These are phyloP conservation scores for Enteromius fasciolatus DNA, from an alignment of 2,797 vertebrate genomes.

Conservation along the genomic window DNA sequence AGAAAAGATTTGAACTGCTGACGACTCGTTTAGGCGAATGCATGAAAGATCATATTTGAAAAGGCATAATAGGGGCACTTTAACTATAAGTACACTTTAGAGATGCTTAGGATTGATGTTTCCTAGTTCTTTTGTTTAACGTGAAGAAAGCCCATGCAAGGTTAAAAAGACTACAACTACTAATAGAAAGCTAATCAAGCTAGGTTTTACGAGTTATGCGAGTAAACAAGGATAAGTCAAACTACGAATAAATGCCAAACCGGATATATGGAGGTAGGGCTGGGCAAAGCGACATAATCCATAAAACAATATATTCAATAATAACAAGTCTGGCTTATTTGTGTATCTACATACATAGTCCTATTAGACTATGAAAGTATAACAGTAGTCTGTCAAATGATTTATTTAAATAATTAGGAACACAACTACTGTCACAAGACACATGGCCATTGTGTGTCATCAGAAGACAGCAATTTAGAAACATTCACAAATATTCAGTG, in stretches of 20 bases:
- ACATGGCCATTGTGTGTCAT: constrained; percentile 10
- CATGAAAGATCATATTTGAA: too few relatives aligned
- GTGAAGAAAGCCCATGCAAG: not conserved
- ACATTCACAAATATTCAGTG: not conserved
- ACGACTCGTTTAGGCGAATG: too few relatives aligned
- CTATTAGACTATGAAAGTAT: not conserved
- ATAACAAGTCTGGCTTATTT: not conserved
- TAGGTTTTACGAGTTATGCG: not conserved
- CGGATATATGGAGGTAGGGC: not conserved
- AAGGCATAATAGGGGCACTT: too few relatives aligned
- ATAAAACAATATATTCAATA: not conserved
- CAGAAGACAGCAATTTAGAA: not conserved
- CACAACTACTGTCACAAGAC: not conserved
- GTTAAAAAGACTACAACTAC: not conserved
- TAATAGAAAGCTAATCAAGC: not conserved
- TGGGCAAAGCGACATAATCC: constrained; percentile 9
- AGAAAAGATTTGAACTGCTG: too few relatives aligned
- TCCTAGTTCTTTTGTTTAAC: not conserved
- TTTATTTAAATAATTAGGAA: not conserved
- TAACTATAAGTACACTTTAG: not conserved
- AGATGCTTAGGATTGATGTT: too few relatives aligned
- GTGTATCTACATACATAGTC: not conserved
- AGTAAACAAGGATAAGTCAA: constrained; percentile 1
- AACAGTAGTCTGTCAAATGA: not conserved
- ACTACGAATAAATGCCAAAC: not conserved